Percentiles rank a stretch among this genome's conserved stretches.
phyloP scores from a whole-genome alignment of 2,797 vertebrate species.

The Mormyrops attenuatus region DNA sequence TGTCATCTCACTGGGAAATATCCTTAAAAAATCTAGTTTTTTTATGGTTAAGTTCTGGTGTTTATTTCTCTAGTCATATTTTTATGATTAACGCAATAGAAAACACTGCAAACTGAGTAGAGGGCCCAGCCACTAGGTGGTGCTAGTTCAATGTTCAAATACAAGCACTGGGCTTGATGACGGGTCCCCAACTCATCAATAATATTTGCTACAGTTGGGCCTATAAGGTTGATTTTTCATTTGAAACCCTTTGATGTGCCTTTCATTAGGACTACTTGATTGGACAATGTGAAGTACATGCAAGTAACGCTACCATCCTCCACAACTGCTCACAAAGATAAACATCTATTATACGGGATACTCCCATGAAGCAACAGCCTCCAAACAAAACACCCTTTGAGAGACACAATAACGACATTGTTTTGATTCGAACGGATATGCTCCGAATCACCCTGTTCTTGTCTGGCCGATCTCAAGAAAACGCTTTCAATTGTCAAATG shows the following conservation, averaged over 20 bases:
- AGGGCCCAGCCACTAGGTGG: constrained; percentile 19
- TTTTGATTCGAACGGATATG: neutral
- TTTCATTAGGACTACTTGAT: neutral
- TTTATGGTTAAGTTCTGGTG: neutral
- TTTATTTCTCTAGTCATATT: neutral
- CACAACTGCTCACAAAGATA: constrained; percentile 21
- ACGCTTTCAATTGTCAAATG: neutral
- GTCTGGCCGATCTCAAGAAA: neutral
- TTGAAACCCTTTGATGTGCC: neutral
- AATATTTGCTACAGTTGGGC: neutral
- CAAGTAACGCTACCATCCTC: neutral
- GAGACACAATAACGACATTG: constrained; percentile 34
- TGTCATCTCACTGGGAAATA: neutral
- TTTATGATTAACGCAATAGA: neutral
- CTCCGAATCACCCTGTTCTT: constrained; percentile 15
- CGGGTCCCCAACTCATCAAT: neutral
- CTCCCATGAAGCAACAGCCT: neutral
- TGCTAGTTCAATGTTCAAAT: constrained; percentile 8
- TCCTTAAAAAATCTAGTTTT: neutral
- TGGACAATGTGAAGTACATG: neutral
- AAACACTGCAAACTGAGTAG: neutral
- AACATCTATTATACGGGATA: constrained; percentile 24
- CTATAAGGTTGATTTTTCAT: neutral
- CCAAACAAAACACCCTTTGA: constrained; percentile 29
- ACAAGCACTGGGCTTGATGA: neutral